These are phyloP conservation scores for Vulpes ferrilata DNA, from an alignment of 2,113 vertebrate genomes.

Conservation along the genomic window DNA sequence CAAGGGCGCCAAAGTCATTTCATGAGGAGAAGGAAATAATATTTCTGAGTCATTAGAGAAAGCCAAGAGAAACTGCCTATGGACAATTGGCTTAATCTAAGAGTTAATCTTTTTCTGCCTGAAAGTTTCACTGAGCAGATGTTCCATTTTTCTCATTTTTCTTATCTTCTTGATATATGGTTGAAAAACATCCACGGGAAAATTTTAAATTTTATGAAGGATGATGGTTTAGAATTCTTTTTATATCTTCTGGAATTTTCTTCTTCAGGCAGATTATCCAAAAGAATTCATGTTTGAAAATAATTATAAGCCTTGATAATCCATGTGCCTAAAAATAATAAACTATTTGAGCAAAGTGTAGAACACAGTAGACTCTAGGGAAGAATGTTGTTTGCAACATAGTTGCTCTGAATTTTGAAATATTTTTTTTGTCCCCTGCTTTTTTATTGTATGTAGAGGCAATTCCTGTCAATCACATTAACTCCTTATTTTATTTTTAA, in stretches of 20 bases:
- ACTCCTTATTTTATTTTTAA: not conserved
- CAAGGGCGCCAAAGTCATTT: not conserved
- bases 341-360: not conserved
- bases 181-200: conserved; percentile 27
- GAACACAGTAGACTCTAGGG: not conserved
- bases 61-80: conserved; percentile 47
- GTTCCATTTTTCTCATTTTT: conserved; percentile 61
- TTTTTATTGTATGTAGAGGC: not conserved
- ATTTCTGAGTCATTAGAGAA: conserved; percentile 54
- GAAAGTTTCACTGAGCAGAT: conserved; percentile 64
- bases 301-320: conserved; percentile 48
- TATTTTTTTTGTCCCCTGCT: not conserved
- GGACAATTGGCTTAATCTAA: conserved; percentile 56
- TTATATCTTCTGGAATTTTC: conserved; percentile 43
- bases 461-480: not conserved
- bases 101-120: conserved; percentile 59
- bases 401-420: conserved; percentile 21
- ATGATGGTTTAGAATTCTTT: conserved; percentile 37
- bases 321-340: conserved; percentile 30
- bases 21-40: conserved; percentile 16
- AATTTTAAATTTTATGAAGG: conserved; percentile 64
- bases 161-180: conserved; percentile 58
- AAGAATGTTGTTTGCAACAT: not conserved
- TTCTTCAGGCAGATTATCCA: conserved; percentile 15
- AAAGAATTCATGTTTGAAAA: conserved; percentile 41